Evolutionary conservation across 23 tunicate species (phyloP).

Genomic region (Trididemnum nubilum): DNA sequence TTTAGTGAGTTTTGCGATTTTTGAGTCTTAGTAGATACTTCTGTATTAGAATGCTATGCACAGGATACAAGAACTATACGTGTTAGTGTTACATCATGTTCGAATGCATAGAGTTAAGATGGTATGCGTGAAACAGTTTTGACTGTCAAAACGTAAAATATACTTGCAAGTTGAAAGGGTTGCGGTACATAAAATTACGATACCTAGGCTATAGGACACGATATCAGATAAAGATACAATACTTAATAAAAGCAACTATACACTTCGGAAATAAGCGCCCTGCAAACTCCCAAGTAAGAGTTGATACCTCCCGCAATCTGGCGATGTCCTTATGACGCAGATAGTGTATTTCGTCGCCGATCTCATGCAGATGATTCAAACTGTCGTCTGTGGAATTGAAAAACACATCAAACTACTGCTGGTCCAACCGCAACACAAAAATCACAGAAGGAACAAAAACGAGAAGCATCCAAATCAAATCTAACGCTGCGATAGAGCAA

Average conservation of each 20-base stretch:
- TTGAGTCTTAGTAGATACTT: no score
- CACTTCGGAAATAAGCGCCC: no score
- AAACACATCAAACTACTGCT: neutral
- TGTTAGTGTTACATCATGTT: neutral
- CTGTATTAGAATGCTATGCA: neutral
- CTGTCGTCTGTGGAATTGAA: slow-evolving; percentile 58
- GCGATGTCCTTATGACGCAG: slow-evolving; percentile 69
- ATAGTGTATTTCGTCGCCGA: slow-evolving; percentile 64
- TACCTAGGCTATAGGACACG: no score
- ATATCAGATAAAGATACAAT: no score
- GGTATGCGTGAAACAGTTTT: neutral
- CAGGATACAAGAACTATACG: neutral
- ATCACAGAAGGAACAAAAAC: no score
- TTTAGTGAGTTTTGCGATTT: no score
- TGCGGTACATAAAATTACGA: no score
- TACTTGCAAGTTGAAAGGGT: no score
- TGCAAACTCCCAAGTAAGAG: no score
- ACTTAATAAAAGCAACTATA: no score
- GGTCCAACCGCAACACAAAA: neutral
- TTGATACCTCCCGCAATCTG: slow-evolving; percentile 52
- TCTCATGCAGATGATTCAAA: slow-evolving; percentile 54
- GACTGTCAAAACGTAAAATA: neutral
- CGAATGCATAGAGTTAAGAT: neutral
- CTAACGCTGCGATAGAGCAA: no score
- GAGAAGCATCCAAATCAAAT: no score